Conservation (phyloP, 1,140 invertebrate species). For the Saccostrea echinata region DNA sequence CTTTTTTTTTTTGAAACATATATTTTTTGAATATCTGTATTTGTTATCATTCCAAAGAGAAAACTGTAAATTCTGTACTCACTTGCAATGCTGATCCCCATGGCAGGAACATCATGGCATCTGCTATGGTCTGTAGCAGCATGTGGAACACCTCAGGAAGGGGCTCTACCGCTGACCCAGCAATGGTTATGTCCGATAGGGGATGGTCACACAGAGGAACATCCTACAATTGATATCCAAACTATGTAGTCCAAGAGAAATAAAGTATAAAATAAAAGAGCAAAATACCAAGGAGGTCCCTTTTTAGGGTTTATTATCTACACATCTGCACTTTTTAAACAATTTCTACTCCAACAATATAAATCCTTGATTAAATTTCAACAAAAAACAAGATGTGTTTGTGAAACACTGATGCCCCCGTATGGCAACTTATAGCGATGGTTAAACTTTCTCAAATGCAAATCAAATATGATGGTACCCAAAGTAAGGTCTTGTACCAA, state of each 20-base stretch:
- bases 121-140: slow-evolving; percentile 93
- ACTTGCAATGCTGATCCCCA: slow-evolving; percentile 85
- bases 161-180: slow-evolving; percentile 86
- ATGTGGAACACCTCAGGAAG: slow-evolving; percentile 92
- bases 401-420: too few relatives aligned
- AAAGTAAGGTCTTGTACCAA: too few relatives aligned
- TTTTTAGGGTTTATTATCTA: too few relatives aligned
- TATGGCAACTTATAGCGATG: too few relatives aligned
- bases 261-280: too few relatives aligned
- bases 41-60: background rate
- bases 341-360: background rate
- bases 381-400: too few relatives aligned
- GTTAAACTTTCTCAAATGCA: too few relatives aligned
- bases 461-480: too few relatives aligned
- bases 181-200: slow-evolving; percentile 88
- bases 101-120: slow-evolving; percentile 94
- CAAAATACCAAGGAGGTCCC: too few relatives aligned
- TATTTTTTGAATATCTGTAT: background rate
- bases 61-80: background rate
- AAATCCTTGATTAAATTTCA: background rate
- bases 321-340: too few relatives aligned
- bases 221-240: slow-evolving; percentile 62
- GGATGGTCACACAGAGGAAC: slow-evolving; percentile 88
- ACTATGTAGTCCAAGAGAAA: background rate
- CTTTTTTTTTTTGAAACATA: background rate